Evolutionary conservation across 2,888 invertebrate genomes (phyloP).

Genomic region (Seira musarum): DNA sequence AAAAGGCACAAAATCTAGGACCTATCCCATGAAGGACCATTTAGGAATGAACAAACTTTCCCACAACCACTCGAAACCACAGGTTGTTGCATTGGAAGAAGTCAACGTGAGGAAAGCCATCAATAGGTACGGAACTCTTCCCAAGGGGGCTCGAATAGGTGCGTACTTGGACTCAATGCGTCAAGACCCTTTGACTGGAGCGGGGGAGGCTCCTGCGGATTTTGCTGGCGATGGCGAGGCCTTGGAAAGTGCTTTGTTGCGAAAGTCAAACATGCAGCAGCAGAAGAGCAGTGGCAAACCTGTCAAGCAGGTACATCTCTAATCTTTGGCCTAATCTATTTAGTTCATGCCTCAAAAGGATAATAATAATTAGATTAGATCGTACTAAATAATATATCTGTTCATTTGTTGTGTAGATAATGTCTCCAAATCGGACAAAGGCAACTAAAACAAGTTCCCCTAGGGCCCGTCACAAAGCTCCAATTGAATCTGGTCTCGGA

Average conservation of each 20-base stretch:
- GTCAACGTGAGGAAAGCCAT: constrained; percentile 96
- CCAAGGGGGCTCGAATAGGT: constrained; percentile 89
- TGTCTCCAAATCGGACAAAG: constrained; percentile 55
- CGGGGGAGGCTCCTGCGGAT: constrained; percentile 63
- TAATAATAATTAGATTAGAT: too few species aligned
- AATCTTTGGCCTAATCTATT: constrained; percentile 1
- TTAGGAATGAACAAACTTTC: constrained; percentile 60
- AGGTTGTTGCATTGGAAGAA: constrained; percentile 94
- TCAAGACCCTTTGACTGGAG: constrained; percentile 79
- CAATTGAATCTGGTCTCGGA: constrained; percentile 52
- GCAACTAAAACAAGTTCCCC: constrained; percentile 59
- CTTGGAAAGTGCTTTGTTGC: constrained; percentile 74
- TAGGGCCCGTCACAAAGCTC: constrained; percentile 65
- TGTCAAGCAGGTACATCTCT: constrained; percentile 57
- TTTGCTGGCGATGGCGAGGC: constrained; percentile 74
- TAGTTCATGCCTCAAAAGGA: too few species aligned
- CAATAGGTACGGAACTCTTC: constrained; percentile 96
- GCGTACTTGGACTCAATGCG: constrained; percentile 95
- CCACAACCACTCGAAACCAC: constrained; percentile 71
- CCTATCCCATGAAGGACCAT: constrained; percentile 76
- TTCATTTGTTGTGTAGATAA: constrained; percentile 44
- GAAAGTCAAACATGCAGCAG: constrained; percentile 78
- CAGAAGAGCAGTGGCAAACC: constrained; percentile 61
- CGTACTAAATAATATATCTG: not conserved
- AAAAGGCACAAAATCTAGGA: constrained; percentile 78